A percentile compares a stretch with the other conserved stretches of the same genome.
Evolutionary conservation across 2,888 invertebrate genomes (phyloP).

Genomic region (Agriopis marginaria): DNA sequence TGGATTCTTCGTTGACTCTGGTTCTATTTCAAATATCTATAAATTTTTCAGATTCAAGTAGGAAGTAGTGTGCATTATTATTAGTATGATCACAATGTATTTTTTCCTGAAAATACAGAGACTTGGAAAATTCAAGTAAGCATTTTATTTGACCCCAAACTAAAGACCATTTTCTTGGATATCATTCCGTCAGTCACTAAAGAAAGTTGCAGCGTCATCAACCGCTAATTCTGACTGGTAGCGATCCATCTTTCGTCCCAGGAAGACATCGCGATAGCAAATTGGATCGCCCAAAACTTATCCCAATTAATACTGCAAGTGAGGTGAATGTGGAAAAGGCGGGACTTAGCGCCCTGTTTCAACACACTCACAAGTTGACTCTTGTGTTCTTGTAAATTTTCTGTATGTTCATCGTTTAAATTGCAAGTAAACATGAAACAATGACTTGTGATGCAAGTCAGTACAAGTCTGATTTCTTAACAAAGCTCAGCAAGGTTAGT

Average conservation of each 20-base stretch:
- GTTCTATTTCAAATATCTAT: too few relatives aligned
- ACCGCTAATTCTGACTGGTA: constrained; percentile 27
- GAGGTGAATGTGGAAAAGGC: constrained; percentile 37
- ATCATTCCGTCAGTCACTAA: constrained; percentile 16
- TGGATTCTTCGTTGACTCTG: too few relatives aligned
- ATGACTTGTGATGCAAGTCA: background rate
- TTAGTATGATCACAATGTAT: too few relatives aligned
- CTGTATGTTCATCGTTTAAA: too few relatives aligned
- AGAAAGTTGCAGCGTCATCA: constrained; percentile 43
- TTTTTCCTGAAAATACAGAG: too few relatives aligned
- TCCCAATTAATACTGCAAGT: constrained; percentile 36
- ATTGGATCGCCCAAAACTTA: constrained; percentile 40
- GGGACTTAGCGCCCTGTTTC: constrained; percentile 6
- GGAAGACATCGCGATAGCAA: constrained; percentile 42
- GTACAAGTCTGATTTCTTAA: too few relatives aligned
- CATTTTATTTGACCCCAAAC: too few relatives aligned
- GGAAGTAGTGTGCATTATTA: too few relatives aligned
- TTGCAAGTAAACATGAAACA: background rate
- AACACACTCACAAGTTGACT: constrained; percentile 9
- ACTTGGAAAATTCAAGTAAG: too few relatives aligned
- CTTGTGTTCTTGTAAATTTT: background rate
- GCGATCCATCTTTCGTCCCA: constrained; percentile 29
- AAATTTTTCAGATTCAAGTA: too few relatives aligned
- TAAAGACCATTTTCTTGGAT: background rate
- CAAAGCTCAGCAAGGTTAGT: too few relatives aligned